A percentile compares a stretch with the other conserved stretches of the same genome.
phyloP scores from a whole-genome alignment of 2,113 vertebrate genomes.

The Sinocyclocheilus grahami region DNA sequence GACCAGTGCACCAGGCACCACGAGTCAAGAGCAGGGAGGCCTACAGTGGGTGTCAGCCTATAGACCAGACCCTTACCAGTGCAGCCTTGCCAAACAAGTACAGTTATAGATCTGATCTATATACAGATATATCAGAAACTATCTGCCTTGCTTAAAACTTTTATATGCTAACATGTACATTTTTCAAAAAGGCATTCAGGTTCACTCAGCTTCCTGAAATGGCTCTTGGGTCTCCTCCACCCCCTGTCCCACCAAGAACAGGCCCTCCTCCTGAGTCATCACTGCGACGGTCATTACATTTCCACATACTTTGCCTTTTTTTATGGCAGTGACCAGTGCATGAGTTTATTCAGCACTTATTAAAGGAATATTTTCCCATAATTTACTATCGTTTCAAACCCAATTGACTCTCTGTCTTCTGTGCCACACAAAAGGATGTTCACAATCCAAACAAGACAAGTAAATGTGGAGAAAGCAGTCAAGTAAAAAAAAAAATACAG shows the following conservation, averaged over 20 bases:
- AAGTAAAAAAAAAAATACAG: neutral
- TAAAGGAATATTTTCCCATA: neutral
- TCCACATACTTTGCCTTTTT: neutral
- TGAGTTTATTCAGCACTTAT: neutral
- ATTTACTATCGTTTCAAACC: conserved; percentile 59
- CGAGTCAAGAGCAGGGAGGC: conserved; percentile 80
- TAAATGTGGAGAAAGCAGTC: neutral
- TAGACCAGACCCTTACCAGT: conserved; percentile 90
- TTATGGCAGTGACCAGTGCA: neutral
- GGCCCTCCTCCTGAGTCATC: conserved; percentile 86
- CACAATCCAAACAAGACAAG: neutral
- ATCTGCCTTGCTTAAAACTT: neutral
- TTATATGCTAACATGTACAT: conserved; percentile 31
- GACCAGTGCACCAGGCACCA: conserved; percentile 93
- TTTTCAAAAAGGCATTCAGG: conserved; percentile 84
- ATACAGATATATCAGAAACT: neutral
- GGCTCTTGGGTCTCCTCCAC: conserved; percentile 90
- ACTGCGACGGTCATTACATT: conserved; percentile 79
- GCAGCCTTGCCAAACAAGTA: conserved; percentile 93
- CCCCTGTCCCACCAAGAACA: conserved; percentile 91
- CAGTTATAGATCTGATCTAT: conserved; percentile 57
- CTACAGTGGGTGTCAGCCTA: conserved; percentile 96
- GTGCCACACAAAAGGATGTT: neutral
- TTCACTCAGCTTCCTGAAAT: conserved; percentile 99
- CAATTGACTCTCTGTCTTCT: neutral